phyloP scores from a whole-genome alignment of 2,797 vertebrate species.

The Acanthurus tractus region DNA sequence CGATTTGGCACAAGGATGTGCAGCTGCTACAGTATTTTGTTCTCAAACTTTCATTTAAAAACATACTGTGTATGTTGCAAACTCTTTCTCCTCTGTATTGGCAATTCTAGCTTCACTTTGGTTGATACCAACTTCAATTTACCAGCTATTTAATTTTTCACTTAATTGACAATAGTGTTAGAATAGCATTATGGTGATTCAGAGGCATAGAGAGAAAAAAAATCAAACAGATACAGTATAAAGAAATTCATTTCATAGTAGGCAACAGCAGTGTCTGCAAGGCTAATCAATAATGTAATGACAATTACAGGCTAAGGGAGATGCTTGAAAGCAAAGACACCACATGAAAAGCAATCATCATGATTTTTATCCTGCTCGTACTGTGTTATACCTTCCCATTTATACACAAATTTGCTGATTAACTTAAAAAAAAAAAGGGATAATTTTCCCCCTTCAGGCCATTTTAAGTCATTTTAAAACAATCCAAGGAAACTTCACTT shows the following conservation, averaged over 20 bases:
- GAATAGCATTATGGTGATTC: background rate
- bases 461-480: background rate
- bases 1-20: background rate
- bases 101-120: background rate
- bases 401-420: background rate
- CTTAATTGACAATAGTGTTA: background rate
- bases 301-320: background rate
- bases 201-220: background rate
- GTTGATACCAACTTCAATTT: background rate
- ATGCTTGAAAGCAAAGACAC: background rate
- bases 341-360: background rate
- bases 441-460: background rate
- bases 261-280: background rate
- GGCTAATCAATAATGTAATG: conserved; percentile 22
- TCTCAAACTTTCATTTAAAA: conserved; percentile 12
- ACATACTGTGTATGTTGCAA: background rate
- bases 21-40: background rate
- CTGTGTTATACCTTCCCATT: background rate
- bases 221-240: background rate
- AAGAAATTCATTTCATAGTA: background rate
- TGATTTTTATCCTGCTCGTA: background rate
- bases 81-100: background rate
- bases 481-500: background rate
- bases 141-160: background rate
- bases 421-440: no score